Evolutionary conservation across 2,888 invertebrate genomes (phyloP), one percentile per base, ranked within the genome.

Genomic region (Drosophila hamatofila): DNA sequence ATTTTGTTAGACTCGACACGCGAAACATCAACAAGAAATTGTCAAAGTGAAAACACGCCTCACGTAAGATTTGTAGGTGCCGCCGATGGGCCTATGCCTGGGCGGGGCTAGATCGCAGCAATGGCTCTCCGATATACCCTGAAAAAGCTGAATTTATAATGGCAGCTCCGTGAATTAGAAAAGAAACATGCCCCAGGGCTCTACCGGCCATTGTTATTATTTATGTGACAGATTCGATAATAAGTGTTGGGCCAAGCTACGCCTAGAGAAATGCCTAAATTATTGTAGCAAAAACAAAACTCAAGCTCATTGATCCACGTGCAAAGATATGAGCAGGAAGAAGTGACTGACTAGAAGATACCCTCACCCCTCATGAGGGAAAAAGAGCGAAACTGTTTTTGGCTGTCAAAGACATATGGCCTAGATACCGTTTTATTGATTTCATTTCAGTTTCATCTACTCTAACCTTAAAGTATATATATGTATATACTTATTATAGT

Each of bases 1-100:
- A 83, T 80, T 81, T 81, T 81, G 80, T 76, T 67, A 76, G 62
- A 61, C 65, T 51, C 14, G 48, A 65, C 87, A 81, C 86, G 86
- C 87, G 66, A 76, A 76, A 68, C 56, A 70, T 60, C 63, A 61
- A 70, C 65, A 75, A 75, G 48, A 65, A 65, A 77, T 59, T 75
- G 65, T 58, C 56, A 49, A 55, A 58, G 49, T 35, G 37, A 23
- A 42, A 58, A 49, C 61, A 63, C 72, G 39, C 65, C 54, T 41
- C 52, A 51, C 35, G 41, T 37, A 35, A 41, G 72, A 61, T 61
- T 72, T 62, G 62, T 44, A 42, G 57, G 23, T 9, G 23, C 23
- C n/a, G 33, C 8, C 12, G 42, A 2, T 1, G 1, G 52, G 37
- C 18, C 14, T 23, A 16, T n/a, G 14, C 18, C 58, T 35, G 55